Base-by-base conservation (phyloP, 2,888 invertebrate genomes). In the Sinohyriopsis cumingii region DNA sequence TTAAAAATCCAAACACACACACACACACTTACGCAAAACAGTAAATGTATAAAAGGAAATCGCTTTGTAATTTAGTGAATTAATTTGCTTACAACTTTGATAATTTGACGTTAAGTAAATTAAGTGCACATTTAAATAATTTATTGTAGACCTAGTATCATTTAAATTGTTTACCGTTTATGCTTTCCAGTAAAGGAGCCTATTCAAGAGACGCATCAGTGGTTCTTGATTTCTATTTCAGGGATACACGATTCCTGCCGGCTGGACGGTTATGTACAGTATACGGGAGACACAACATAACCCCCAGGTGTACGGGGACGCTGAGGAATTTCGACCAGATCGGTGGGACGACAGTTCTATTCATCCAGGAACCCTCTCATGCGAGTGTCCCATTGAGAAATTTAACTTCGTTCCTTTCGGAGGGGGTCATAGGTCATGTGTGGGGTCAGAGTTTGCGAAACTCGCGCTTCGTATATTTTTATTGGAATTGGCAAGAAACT, bases 181-280 rank as follows among this genome's bases (percentile, higher is more conserved):
- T 45, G 45, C 33, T 45, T 45, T 45, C 45, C 12, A 12, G 3
- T 12, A 45, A 45, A 45, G 1, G 45, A 12, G 12, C 1, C 3
- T 12, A 45, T 45, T 45, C 12, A 45, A 45, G 45, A 45, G 12
- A 45, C 1, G 12, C 45, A 45, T 45, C 9, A 12, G 45, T 45
- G 12, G 12, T 45, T 45, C 2, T 45, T 12, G 12, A 45, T 45
- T 45, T 45, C 45, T 12, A 12, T 45, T 45, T 45, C 60, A 80
- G 79, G 75, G 73, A 4, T 80, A 73, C 55, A 70, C 71, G 28
- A 75, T 80, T 62, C 79, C 79, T 33, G 71, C 73, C 61, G 77
- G 71, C 54, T 80, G 79, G 79, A 75, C 73, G 5, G 62, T 80
- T 12, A 71, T 75, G 15, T 70, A 63, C 45, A 77, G 79, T n/a